Base-by-base conservation (phyloP, 1,140 invertebrate genomes). In the Pogonomyrmex barbatus region DNA sequence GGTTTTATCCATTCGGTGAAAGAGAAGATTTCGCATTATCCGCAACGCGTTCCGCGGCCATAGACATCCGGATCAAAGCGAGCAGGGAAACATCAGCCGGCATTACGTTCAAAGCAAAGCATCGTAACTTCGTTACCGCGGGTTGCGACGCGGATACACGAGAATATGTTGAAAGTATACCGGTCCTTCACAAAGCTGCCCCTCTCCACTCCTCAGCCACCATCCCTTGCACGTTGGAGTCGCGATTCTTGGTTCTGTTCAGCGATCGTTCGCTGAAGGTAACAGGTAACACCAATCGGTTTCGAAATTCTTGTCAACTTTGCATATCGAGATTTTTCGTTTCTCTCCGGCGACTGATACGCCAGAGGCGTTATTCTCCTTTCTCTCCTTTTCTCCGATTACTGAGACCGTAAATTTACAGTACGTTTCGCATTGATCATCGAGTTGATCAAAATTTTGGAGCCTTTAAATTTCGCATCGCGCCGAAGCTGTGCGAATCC, bases 101-200 rank as follows among this genome's bases (percentile, higher is more conserved):
- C 42, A 54, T 62, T 68, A 58, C 86, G 56, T 84, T 71, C 88
- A 82, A 90, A 87, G 86, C 60, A 60, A 58, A 79, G 36, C 76
- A 30, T 52, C 24, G 14, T 65, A 90, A 87, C 62, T 76, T 81
- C 47, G 89, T 90, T 90, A 87, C 73, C 47, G 58, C 70, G 62
- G 60, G 42, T 24, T 33, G 12, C 39, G 63, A 76, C n/a, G 58
- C n/a, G 14, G 9, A 52, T 2, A 58, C 39, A 82, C 52, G 24
- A 81, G 24, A 81, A 24, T 12, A n/a, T 24, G 50, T n/a, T 71
- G 30, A 60, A 82, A 71, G 67, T 73, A 58, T 36, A 79, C 24
- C 33, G 6, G 24, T n/a, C 12, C 24, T 14, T 78, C 67, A 45
- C 54, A 42, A 73, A 73, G 17, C 52, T 6, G 39, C 4, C 47